A percentile compares a stretch with the other conserved stretches of the same genome.
Evolutionary conservation across 1,140 invertebrate genomes (phyloP).

Genomic region (Batillaria attramentaria): DNA sequence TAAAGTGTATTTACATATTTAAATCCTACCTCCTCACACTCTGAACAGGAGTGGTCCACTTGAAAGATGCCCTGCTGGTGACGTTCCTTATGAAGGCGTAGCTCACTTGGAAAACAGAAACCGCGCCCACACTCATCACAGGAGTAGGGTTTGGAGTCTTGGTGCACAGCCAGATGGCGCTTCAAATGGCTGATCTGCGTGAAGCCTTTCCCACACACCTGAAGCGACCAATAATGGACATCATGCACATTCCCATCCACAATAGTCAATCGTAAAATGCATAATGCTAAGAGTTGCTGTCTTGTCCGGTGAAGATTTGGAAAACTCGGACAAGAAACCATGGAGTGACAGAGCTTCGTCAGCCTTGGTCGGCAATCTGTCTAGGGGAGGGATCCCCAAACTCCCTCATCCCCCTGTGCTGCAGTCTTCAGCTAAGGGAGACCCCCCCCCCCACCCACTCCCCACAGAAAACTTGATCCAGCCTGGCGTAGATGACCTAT

Average conservation of each 20-base stretch:
- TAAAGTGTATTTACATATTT: background rate
- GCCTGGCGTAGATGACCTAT: no score
- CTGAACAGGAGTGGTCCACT: slow-evolving; percentile 44
- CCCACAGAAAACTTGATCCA: no score
- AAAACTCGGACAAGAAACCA: background rate
- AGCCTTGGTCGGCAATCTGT: no score
- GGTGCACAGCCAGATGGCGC: slow-evolving; percentile 62
- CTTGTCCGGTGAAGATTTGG: no score
- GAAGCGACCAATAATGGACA: no score
- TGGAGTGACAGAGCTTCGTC: background rate
- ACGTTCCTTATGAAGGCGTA: slow-evolving; percentile 53
- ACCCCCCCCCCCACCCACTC: no score
- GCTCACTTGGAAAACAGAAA: slow-evolving; percentile 61
- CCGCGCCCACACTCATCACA: slow-evolving; percentile 77
- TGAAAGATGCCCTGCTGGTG: slow-evolving; percentile 28
- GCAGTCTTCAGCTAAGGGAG: no score
- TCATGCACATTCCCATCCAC: no score
- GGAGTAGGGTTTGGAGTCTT: slow-evolving; percentile 73
- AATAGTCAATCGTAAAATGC: no score
- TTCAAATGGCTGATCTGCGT: slow-evolving; percentile 61
- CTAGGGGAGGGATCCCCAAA: no score
- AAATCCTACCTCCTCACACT: slow-evolving; percentile 48
- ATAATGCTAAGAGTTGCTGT: background rate
- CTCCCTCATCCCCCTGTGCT: no score
- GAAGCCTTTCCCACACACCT: slow-evolving; percentile 66